These are phyloP conservation scores for Penaeus chinensis DNA, from an alignment of 1,140 invertebrate genomes.

Conservation along the genomic window DNA sequence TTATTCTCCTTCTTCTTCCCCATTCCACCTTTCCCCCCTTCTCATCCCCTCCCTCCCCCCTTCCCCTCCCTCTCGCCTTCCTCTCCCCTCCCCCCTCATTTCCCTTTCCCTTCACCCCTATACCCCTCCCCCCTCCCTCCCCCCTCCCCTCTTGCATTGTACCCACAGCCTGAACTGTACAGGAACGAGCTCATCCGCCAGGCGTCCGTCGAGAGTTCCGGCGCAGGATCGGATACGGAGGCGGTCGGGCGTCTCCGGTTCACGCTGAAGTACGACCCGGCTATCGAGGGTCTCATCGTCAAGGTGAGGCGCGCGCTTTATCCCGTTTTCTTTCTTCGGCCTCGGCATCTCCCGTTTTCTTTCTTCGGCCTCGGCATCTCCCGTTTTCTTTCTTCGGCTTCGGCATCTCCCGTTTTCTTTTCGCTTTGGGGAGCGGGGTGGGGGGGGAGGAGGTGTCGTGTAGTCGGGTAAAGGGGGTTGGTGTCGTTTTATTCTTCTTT, in stretches of 20 bases:
- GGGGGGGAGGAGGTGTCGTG: too few relatives aligned
- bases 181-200: conserved; percentile 80
- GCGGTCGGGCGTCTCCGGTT: conserved; percentile 84
- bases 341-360: not conserved
- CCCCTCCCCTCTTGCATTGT: conserved; percentile 54
- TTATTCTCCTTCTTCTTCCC: not conserved
- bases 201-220: conserved; percentile 77
- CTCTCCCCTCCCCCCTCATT: not conserved
- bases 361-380: not conserved
- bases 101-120: not conserved
- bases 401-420: not conserved
- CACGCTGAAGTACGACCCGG: conserved; percentile 80
- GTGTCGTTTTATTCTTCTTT: not conserved
- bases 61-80: not conserved
- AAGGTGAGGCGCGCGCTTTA: conserved; percentile 73
- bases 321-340: not conserved
- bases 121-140: not conserved
- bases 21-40: too few relatives aligned
- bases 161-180: conserved; percentile 80
- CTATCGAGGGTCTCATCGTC: conserved; percentile 80
- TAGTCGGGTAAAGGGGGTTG: too few relatives aligned
- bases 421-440: too few relatives aligned
- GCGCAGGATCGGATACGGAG: conserved; percentile 75
- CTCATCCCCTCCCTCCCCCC: not conserved
- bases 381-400: not conserved